phyloP scores from a whole-genome alignment of 2,888 invertebrate genomes.

The Eledone cirrhosa region DNA sequence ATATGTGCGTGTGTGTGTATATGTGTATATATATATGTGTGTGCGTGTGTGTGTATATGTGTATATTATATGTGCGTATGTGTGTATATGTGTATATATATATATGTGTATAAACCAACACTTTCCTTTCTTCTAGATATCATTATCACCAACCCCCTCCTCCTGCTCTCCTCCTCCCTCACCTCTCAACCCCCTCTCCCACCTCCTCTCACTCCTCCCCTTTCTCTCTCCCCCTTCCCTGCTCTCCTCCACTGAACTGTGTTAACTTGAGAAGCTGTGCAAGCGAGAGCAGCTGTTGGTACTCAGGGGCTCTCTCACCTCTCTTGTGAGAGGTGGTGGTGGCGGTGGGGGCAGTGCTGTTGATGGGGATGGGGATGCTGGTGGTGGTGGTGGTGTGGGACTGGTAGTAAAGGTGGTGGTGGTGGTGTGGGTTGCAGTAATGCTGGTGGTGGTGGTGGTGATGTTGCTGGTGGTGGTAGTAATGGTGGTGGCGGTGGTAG shows the following conservation, averaged over 20 bases:
- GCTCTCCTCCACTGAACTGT: neutral
- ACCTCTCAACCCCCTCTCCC: neutral
- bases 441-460: no score
- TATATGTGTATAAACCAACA: no score
- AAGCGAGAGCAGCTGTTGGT: conserved; percentile 25
- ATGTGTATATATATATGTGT: neutral
- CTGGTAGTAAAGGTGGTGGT: no score
- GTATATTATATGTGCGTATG: neutral
- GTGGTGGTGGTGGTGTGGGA: no score
- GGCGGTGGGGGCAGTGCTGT: neutral
- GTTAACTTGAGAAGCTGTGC: conserved; percentile 5
- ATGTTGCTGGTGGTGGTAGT: no score
- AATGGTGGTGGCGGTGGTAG: no score
- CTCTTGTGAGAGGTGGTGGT: neutral
- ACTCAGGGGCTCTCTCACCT: neutral
- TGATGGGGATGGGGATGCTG: no score
- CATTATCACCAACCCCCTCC: no score
- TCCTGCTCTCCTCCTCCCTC: neutral
- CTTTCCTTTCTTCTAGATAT: no score
- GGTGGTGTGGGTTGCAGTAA: no score
- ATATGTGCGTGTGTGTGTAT: conserved; percentile 3
- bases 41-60: neutral
- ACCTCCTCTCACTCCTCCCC: neutral
- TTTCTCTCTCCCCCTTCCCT: neutral
- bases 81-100: no score